Conservation (phyloP, 2,888 invertebrate species). For the Heliconius charithonia region DNA sequence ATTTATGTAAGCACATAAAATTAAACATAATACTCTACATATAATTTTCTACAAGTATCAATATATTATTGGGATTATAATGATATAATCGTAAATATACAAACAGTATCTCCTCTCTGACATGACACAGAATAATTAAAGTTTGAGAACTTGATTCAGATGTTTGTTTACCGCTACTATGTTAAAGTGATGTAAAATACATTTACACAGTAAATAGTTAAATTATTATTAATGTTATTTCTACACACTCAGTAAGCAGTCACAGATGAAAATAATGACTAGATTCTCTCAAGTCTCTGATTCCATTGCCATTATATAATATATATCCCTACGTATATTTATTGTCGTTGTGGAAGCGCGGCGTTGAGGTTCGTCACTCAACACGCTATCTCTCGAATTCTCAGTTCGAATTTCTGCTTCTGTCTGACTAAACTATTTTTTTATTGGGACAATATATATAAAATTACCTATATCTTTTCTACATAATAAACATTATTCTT, state of each 20-base stretch:
- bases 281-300: no score
- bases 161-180: background rate
- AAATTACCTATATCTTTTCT: no score
- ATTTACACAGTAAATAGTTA: slow-evolving; percentile 6
- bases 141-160: slow-evolving; percentile 11
- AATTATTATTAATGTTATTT: background rate
- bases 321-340: no score
- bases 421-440: no score
- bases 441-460: no score
- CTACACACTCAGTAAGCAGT: background rate
- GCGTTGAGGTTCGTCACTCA: background rate
- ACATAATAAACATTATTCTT: no score
- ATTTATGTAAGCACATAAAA: background rate
- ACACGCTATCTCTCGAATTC: no score
- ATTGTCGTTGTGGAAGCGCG: background rate
- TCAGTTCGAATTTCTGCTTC: no score
- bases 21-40: background rate
- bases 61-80: background rate
- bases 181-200: background rate
- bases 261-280: background rate
- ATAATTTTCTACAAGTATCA: background rate
- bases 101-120: background rate
- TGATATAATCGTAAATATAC: background rate
- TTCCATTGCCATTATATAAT: no score
- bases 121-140: slow-evolving; percentile 19